These are phyloP conservation scores for Synodontis membranacea DNA, from an alignment of 2,113 vertebrate species.

Conservation along the genomic window DNA sequence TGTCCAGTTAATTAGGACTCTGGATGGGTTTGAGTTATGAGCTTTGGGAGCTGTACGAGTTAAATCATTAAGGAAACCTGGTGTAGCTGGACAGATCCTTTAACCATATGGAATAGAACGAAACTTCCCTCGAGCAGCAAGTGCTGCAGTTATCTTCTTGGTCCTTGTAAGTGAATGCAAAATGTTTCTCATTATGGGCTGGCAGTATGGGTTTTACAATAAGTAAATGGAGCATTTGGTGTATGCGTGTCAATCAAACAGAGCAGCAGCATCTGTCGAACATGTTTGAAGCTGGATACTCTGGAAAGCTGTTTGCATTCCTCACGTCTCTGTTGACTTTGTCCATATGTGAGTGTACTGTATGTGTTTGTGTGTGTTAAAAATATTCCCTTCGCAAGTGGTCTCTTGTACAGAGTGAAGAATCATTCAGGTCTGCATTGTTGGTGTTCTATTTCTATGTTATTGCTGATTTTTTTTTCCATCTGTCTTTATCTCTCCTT, in stretches of 20 bases:
- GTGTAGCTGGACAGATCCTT: conserved; percentile 33
- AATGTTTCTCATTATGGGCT: conserved; percentile 27
- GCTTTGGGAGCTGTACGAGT: conserved; percentile 43
- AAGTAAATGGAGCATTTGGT: conserved; percentile 37
- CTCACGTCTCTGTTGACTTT: neutral
- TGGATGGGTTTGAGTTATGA: conserved; percentile 50
- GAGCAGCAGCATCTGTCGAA: conserved; percentile 16
- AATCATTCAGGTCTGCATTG: neutral
- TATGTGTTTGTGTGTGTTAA: neutral
- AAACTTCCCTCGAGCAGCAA: conserved; percentile 28
- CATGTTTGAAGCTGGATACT: neutral
- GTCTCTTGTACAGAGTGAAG: neutral
- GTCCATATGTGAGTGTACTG: neutral
- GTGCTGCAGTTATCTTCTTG: conserved; percentile 6
- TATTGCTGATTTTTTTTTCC: conserved; percentile 43
- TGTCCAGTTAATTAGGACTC: conserved; percentile 44
- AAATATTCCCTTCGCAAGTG: neutral
- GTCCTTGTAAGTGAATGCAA: conserved; percentile 30
- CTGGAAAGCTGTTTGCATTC: conserved; percentile 3
- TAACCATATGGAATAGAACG: conserved; percentile 42
- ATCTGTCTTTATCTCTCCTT: neutral
- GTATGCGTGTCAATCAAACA: conserved; percentile 23
- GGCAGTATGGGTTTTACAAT: conserved; percentile 28
- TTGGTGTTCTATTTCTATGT: conserved; percentile 56
- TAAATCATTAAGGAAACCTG: conserved; percentile 33